Base-by-base conservation (phyloP, 1,140 invertebrate species). In the Pectinophora gossypiella region DNA sequence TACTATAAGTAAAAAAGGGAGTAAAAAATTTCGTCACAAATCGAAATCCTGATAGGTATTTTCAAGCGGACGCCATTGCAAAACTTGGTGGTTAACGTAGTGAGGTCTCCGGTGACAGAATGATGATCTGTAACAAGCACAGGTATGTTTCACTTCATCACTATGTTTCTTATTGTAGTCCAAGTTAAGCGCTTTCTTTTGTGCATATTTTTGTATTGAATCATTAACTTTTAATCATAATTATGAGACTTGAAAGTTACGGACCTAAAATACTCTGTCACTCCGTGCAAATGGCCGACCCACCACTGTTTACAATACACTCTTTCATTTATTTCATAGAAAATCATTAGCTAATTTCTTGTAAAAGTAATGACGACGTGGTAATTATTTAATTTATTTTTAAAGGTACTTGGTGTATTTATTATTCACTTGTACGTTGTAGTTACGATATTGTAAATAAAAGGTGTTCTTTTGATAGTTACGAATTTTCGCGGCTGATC, bases 251-350 rank as follows among this genome's bases (percentile, higher is more conserved):
- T 75, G 73, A 68, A 78, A 75, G 70, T 66, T 72, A 86, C 84
- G 60, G 65, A 88, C 86, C 86, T 86, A 82, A 76, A 74, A 61
- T 40, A 69, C 75, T 81, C 73, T 80, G 83, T 88, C 79, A 76
- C 77, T 75, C 81, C 75, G 82, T 77, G 77, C 76, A 87, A 86
- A 88, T 88, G 86, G 86, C 86, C 78, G 86, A 86, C 81, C 76
- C 76, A 87, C 83, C 83, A 88, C 84, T 85, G 79, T 73, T 72
- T 80, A 82, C 85, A 79, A 87, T 63, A 76, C 64, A 83, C 68
- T 63, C 68, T 56, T 59, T 72, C 65, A 67, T 83, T 81, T 68
- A 23, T 61, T 61, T 61, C 43, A 27, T 57, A 16, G 40, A 59
- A 56, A 64, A 56, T 40, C 44, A 19, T 49, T 58, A 51, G 32